Evolutionary conservation across 2,888 invertebrate species (phyloP), one percentile per base, ranked within the genome.

Genomic region (Yponomeuta malinellus): DNA sequence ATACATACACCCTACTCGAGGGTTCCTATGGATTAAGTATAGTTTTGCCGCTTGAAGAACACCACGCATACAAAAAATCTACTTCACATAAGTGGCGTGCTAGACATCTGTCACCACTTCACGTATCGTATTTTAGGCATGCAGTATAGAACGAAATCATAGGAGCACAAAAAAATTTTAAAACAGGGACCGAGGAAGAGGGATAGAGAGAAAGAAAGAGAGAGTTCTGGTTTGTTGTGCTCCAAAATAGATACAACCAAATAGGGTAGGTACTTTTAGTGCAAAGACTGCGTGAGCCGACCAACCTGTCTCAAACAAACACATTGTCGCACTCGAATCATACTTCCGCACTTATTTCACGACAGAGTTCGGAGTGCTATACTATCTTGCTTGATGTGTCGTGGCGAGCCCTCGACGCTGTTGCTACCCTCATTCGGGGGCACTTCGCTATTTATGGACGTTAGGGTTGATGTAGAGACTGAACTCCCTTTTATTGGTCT

Each of bases 381-480:
- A 59, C 12, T 59, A 59, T 59, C 52, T 59, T 59, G 52, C 12
- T 15, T 12, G 12, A 59, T 1, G 12, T 15, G 12, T 15, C 52
- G 52, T 12, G 52, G 52, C 52, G 52, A 59, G 52, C 52, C 52
- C 52, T 33, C 29, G 76, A 76, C 80, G 77, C 83, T 86, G 86
- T 87, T 85, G 86, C 84, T 83, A 83, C 83, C 86, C 85, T 78
- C 15, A 29, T 63, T 63, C 78, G 74, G 79, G 83, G 85, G 84
- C 76, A 80, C 76, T 15, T 43, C 43, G 15, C 68, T 68, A 48
- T 68, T 68, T 68, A 48, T 15, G 68, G 68, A 12, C 43, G 68
- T 68, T 59, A 43, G 68, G 68, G 68, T 15, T 15, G 43, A n/a
- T 48, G 23, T 68, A 23, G 67, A 43, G 68, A n/a, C 68, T 48